A percentile compares a stretch with the other conserved stretches of the same genome.
These are phyloP conservation scores for Epirrhoe tristata DNA, from an alignment of 2,888 invertebrate genomes.

Conservation along the genomic window DNA sequence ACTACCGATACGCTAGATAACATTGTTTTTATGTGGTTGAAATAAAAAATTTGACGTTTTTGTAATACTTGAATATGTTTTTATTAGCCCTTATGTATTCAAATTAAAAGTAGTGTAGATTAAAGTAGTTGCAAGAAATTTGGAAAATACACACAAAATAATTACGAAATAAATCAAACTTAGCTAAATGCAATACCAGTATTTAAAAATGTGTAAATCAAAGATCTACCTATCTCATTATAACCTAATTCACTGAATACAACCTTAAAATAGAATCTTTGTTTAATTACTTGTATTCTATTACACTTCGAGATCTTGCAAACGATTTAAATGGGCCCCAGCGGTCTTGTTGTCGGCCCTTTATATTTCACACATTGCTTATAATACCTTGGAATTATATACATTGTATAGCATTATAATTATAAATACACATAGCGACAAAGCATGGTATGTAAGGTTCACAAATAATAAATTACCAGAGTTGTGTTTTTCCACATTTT, in stretches of 20 bases:
- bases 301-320: no score
- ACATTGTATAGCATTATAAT: neutral
- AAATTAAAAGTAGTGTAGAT: neutral
- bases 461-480: neutral
- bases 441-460: neutral
- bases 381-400: neutral
- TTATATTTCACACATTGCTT: neutral
- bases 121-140: neutral
- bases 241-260: neutral
- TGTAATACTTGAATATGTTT: conserved; percentile 7
- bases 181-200: neutral
- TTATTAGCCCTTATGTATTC: conserved; percentile 6
- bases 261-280: neutral
- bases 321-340: neutral
- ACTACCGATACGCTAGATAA: conserved; percentile 74
- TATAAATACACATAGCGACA: neutral
- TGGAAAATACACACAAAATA: neutral
- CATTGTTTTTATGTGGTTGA: conserved; percentile 54
- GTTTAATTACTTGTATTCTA: neutral
- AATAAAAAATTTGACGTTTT: conserved; percentile 48
- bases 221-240: neutral
- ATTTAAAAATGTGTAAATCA: neutral
- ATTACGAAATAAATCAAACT: neutral
- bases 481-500: neutral
- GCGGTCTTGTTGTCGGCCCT: neutral